Evolutionary conservation across 30 jellyfish, hydroid and myxozoan species (phyloP).

Genomic region (Cassiopea andromeda): DNA sequence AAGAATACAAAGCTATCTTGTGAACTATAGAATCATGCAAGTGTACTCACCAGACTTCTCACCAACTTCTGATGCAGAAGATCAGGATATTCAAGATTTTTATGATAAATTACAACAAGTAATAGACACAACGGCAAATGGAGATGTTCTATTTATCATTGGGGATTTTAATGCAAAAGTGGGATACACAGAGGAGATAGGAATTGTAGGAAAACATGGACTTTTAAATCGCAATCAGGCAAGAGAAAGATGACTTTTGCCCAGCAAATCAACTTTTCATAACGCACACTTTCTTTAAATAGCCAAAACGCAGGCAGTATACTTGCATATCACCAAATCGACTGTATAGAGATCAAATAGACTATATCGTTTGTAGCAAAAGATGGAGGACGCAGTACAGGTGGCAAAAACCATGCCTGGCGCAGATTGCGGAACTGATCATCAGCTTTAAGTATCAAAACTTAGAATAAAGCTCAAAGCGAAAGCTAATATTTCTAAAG

Average conservation of each 20-base stretch:
- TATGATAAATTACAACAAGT: too few relatives aligned
- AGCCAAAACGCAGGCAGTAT: slow-evolving; percentile 23
- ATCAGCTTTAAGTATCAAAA: slow-evolving; percentile 24
- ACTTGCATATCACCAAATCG: slow-evolving; percentile 37
- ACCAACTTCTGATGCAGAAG: too few relatives aligned
- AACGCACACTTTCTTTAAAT: slow-evolving; percentile 14
- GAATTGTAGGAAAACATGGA: slow-evolving; percentile 2
- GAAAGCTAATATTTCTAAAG: slow-evolving; percentile 24
- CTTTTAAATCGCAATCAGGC: slow-evolving; percentile 5
- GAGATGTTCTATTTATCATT: too few relatives aligned
- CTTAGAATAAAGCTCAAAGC: slow-evolving; percentile 12
- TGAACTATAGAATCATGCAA: too few relatives aligned
- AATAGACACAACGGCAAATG: too few relatives aligned
- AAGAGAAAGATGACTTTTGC: slow-evolving; percentile 24
- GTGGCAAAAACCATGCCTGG: slow-evolving; percentile 28
- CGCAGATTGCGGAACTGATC: slow-evolving; percentile 62
- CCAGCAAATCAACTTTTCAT: not conserved
- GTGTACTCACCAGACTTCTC: too few relatives aligned
- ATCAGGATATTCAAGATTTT: too few relatives aligned
- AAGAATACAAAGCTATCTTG: too few relatives aligned
- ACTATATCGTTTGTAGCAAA: slow-evolving; percentile 39
- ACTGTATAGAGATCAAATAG: slow-evolving; percentile 17
- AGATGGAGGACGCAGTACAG: slow-evolving; percentile 34
- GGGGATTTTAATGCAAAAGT: not conserved
- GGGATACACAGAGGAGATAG: too few relatives aligned